phyloP scores from a whole-genome alignment of 2,888 invertebrate species.

The Oxystoma pomonae region DNA sequence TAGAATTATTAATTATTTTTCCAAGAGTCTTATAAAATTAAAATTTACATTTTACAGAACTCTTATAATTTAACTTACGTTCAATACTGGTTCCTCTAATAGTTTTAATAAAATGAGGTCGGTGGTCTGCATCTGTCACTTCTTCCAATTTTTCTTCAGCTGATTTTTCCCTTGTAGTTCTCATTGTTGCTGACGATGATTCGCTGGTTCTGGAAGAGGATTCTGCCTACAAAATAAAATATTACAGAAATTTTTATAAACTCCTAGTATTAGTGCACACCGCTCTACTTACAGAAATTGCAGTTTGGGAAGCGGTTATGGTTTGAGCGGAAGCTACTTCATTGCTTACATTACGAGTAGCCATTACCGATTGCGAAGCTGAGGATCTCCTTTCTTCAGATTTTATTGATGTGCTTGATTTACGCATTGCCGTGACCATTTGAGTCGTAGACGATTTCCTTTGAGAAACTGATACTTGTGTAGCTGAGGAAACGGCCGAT shows the following conservation, averaged over 20 bases:
- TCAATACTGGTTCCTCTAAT: conserved; percentile 73
- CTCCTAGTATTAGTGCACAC: background rate
- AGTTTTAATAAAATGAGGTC: conserved; percentile 68
- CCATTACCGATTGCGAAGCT: conserved; percentile 2
- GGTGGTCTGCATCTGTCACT: conserved; percentile 49
- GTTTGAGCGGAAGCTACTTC: background rate
- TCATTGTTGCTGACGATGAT: conserved; percentile 24
- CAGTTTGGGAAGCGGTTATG: background rate
- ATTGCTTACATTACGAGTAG: conserved; percentile 5
- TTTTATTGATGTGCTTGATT: background rate
- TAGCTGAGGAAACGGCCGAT: background rate
- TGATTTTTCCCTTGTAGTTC: conserved; percentile 31
- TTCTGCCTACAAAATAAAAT: background rate
- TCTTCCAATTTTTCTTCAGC: conserved; percentile 36
- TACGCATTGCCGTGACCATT: conserved; percentile 9
- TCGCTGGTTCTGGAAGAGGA: conserved; percentile 13
- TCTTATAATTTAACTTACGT: conserved; percentile 79
- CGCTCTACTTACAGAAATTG: background rate
- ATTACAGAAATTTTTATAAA: background rate
- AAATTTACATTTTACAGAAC: no score
- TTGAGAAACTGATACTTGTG: conserved; percentile 1
- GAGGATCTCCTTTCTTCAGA: conserved; percentile 14
- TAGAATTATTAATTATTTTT: background rate
- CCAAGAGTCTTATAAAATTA: background rate
- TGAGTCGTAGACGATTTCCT: conserved; percentile 20